These are phyloP conservation scores for Eucidaris tribuloides DNA, from an alignment of 35 echinoderm and acorn worm genomes.

Conservation along the genomic window DNA sequence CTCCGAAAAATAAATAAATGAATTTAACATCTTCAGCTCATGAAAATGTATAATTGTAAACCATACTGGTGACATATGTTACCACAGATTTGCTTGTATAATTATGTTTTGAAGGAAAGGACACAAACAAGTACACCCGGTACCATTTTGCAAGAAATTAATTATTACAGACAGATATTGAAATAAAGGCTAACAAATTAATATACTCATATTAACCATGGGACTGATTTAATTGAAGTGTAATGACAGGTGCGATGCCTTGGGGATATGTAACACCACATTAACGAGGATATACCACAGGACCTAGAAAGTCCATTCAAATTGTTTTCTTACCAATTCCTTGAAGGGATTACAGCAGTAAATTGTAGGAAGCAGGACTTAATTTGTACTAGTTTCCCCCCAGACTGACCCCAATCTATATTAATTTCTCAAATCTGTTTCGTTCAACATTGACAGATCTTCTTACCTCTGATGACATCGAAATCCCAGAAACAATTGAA, in stretches of 20 bases:
- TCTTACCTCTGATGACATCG: neutral
- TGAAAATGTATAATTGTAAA: no score
- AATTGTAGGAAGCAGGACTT: neutral
- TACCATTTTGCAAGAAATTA: no score
- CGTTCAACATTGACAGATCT: neutral
- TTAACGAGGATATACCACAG: neutral
- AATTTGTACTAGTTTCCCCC: neutral
- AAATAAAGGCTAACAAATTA: neutral
- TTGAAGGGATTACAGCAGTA: neutral
- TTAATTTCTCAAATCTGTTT: neutral
- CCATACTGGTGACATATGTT: no score
- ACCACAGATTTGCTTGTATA: no score
- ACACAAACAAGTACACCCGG: no score
- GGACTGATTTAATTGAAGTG: neutral
- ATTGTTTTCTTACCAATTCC: neutral
- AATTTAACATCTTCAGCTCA: no score
- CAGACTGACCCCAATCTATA: slow-evolving; percentile 5
- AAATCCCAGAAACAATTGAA: neutral
- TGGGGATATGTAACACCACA: neutral
- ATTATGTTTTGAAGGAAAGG: no score
- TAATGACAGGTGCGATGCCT: no score
- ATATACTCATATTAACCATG: neutral
- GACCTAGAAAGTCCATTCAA: neutral
- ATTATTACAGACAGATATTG: no score
- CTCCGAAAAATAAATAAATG: no score